Conservation (phyloP, 2,888 invertebrate species). For the Cerastis leucographa region DNA sequence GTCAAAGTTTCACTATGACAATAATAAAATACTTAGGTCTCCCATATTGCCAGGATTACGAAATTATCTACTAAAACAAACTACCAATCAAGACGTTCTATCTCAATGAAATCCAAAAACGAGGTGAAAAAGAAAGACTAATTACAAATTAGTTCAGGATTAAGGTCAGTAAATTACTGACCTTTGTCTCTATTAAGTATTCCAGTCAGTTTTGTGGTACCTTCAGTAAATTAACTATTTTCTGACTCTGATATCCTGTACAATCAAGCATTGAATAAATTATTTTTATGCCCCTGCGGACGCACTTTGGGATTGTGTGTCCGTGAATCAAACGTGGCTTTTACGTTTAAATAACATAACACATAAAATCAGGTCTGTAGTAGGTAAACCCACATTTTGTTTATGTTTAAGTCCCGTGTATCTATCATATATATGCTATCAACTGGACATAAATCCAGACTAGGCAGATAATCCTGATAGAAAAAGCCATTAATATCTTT, state of each 20-base stretch:
- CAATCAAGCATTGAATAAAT: constrained; percentile 65
- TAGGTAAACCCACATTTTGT: no score
- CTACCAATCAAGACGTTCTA: constrained; percentile 14
- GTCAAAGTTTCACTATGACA: background rate
- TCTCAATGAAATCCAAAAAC: constrained; percentile 27
- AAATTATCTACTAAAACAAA: background rate
- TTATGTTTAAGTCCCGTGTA: no score
- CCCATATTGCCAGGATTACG: background rate
- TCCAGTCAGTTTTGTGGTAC: constrained; percentile 57
- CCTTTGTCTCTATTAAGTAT: constrained; percentile 65
- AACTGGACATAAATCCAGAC: no score
- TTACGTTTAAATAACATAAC: constrained; percentile 9
- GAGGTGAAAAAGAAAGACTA: constrained; percentile 32
- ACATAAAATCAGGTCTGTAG: no score
- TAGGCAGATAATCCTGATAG: no score
- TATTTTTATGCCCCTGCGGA: constrained; percentile 38
- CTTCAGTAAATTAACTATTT: constrained; percentile 58
- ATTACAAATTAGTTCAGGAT: constrained; percentile 58
- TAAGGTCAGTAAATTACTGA: constrained; percentile 58
- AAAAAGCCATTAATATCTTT: no score
- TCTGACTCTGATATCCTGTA: constrained; percentile 47
- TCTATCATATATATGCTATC: no score
- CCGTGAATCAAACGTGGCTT: constrained; percentile 25
- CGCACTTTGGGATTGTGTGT: background rate
- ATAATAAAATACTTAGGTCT: background rate